Evolutionary conservation across 1,140 invertebrate species (phyloP).

Genomic region (Lanistes nyassanus): DNA sequence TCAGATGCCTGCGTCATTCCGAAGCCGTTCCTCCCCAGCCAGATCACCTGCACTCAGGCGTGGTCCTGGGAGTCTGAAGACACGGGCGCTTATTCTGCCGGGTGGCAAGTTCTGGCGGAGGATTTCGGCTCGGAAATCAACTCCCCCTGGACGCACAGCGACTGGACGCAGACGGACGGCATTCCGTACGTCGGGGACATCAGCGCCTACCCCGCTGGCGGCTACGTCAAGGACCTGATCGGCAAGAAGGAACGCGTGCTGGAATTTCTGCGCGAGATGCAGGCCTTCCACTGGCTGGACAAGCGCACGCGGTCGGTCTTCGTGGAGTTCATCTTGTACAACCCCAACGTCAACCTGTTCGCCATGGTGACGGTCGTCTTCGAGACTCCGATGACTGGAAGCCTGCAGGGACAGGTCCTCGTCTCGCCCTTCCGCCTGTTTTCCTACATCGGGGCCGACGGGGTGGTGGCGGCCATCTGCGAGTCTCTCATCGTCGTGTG

Average conservation of each 20-base stretch:
- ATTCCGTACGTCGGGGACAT: constrained; percentile 63
- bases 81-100: constrained; percentile 37
- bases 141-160: constrained; percentile 45
- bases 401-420: constrained; percentile 33
- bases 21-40: constrained; percentile 18
- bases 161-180: constrained; percentile 44
- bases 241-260: constrained; percentile 55
- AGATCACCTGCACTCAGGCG: constrained; percentile 36
- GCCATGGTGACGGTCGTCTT: constrained; percentile 47
- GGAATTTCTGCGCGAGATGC: constrained; percentile 54
- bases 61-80: constrained; percentile 45
- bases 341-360: constrained; percentile 64
- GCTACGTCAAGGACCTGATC: constrained; percentile 67
- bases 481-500: constrained; percentile 53
- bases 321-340: constrained; percentile 70
- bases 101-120: constrained; percentile 33
- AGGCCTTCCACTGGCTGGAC: constrained; percentile 68
- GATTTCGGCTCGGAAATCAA: constrained; percentile 28
- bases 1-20: constrained; percentile 40
- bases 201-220: constrained; percentile 68
- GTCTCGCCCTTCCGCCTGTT: constrained; percentile 48
- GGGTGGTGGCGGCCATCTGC: constrained; percentile 57
- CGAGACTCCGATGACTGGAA: constrained; percentile 46
- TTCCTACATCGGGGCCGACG: constrained; percentile 57
- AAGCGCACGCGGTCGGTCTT: constrained; percentile 67